Base-by-base conservation (phyloP, 2,797 vertebrate species). In the Novumbra hubbsi region DNA sequence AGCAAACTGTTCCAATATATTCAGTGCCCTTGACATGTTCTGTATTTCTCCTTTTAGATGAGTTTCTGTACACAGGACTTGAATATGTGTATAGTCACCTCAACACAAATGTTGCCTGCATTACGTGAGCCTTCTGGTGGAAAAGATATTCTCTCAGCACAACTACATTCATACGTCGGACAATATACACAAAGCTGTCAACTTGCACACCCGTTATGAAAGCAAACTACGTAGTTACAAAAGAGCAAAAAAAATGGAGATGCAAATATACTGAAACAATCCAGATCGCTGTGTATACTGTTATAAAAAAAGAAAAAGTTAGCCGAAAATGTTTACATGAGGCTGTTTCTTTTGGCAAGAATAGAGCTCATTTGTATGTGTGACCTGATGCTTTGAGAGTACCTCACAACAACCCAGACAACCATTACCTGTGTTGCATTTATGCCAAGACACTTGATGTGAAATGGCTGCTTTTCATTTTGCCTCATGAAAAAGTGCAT, bases 331-430 rank as follows among this genome's bases (percentile, higher is more conserved):
- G n/a, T 63, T 63, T 1, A 64, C 16, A 64, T 28, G 27, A 64
- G 28, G 27, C 30, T 15, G 16, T 64, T 34, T 60, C 4, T 32
- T 32, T 32, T 15, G 63, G n/a, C n/a, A n/a, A n/a, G 5, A 15
- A 30, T 28, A 30, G 8, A 12, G 7, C 30, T 65, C 63, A 32
- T 15, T 28, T 65, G 63, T 28, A 7, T 65, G 21, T 65, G 21
- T 60, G 55, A 65, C 28, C 28, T 65, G 27, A 55, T 14, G 19
- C 28, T 27, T 66, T 0, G 21, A 9, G 16, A 65, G 67, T 16
- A 30, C 8, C 30, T 21, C 63, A 70, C 64, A 62, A 60, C 55
- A 60, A 60, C 55, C 55, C 55, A 50, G 52, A 52, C 4, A 79
- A 63, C 72, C 70, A 62, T 65, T 15, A 1, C 57, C 70, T 72